Evolutionary conservation across 2,888 invertebrate genomes (phyloP).

Genomic region (Argyra leucocephala): DNA sequence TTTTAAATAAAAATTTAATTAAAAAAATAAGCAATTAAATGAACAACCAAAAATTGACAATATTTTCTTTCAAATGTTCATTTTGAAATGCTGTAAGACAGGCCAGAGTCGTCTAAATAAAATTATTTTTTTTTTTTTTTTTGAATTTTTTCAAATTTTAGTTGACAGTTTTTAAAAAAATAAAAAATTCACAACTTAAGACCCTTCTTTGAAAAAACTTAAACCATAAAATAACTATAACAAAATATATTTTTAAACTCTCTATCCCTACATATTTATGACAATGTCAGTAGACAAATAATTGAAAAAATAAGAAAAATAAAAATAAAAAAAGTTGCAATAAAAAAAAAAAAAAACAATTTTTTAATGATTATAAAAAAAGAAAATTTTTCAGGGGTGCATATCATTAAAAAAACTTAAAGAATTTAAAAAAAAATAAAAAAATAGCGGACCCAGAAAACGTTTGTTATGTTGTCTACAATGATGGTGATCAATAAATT

Average conservation of each 20-base stretch:
- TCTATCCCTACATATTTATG: too few relatives aligned
- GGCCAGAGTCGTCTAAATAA: too few relatives aligned
- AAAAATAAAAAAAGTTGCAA: neutral
- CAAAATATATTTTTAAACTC: neutral
- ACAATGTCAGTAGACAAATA: neutral
- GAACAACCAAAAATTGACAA: too few relatives aligned
- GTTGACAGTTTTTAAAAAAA: neutral
- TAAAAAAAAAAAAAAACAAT: neutral
- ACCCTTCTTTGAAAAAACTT: neutral
- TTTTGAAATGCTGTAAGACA: too few relatives aligned
- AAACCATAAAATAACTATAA: neutral
- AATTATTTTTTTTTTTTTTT: too few relatives aligned
- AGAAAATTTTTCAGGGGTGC: neutral
- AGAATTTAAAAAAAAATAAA: neutral
- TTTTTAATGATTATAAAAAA: neutral
- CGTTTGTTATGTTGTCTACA: neutral
- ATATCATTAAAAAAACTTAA: neutral
- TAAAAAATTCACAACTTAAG: neutral
- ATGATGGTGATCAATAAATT: neutral
- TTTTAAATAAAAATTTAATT: too few relatives aligned
- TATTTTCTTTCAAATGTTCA: too few relatives aligned
- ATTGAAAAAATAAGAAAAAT: neutral
- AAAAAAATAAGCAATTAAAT: too few relatives aligned
- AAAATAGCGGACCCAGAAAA: neutral
- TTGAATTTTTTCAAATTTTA: too few relatives aligned